A percentile compares a stretch with the other conserved stretches of the same genome.
These are phyloP conservation scores for Martes martes DNA, from an alignment of 2,113 vertebrate species.

Conservation along the genomic window DNA sequence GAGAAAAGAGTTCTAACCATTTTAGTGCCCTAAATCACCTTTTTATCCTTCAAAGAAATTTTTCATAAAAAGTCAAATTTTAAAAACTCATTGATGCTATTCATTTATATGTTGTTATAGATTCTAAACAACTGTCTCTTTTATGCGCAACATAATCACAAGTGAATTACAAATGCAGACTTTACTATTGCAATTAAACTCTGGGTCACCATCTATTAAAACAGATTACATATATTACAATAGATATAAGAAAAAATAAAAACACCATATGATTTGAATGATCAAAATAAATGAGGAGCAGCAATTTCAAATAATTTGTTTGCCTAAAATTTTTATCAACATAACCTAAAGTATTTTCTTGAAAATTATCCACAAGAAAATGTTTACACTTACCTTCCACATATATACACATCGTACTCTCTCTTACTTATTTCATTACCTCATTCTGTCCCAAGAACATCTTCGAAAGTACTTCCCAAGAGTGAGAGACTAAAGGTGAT, in stretches of 20 bases:
- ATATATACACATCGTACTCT: not conserved
- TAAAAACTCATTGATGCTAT: not conserved
- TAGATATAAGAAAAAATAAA: conserved; percentile 47
- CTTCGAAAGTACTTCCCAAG: not conserved
- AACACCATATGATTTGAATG: not conserved
- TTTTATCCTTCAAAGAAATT: not conserved
- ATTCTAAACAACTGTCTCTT: conserved; percentile 48
- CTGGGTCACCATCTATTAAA: conserved; percentile 39
- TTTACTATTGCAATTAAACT: conserved; percentile 62
- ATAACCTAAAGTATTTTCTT: not conserved
- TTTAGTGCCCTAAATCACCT: not conserved
- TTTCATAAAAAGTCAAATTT: conserved; percentile 37
- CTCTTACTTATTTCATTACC: not conserved
- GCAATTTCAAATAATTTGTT: not conserved
- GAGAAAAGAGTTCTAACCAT: not conserved
- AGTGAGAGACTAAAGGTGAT: not conserved
- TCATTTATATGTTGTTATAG: conserved; percentile 11
- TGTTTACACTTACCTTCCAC: not conserved
- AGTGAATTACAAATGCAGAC: conserved; percentile 53
- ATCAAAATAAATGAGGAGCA: conserved; percentile 13
- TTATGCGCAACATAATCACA: conserved; percentile 57
- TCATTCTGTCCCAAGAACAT: not conserved
- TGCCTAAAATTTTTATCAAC: not conserved
- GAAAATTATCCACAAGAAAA: not conserved
- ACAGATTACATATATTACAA: conserved; percentile 34